These are phyloP conservation scores for Sialis fuliginosa DNA, from an alignment of 2,888 invertebrate species.

Conservation along the genomic window DNA sequence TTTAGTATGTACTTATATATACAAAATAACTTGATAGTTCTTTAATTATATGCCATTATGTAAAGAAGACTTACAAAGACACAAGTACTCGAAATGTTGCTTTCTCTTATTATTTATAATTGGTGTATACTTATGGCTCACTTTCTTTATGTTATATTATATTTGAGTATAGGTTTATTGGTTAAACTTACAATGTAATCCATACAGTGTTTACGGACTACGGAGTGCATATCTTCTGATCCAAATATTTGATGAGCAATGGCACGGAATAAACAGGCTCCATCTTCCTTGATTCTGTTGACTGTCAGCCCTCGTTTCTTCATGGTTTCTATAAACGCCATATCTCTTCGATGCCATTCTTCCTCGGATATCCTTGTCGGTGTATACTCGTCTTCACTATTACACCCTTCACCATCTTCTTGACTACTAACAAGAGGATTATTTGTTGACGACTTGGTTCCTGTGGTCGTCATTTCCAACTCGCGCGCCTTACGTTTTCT, in stretches of 20 bases:
- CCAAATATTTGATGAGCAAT: constrained; percentile 82
- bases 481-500: no score
- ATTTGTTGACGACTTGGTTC: neutral
- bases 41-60: no score
- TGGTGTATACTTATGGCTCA: no score
- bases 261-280: constrained; percentile 74
- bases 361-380: constrained; percentile 1
- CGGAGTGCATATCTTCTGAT: constrained; percentile 75
- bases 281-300: constrained; percentile 73
- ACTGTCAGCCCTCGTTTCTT: constrained; percentile 59
- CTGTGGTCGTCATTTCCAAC: no score
- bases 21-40: no score
- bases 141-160: no score
- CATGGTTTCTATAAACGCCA: constrained; percentile 48
- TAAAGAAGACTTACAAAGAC: no score
- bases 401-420: constrained; percentile 25
- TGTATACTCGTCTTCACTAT: constrained; percentile 26
- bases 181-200: constrained; percentile 61
- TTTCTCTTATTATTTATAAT: no score
- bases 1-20: no score
- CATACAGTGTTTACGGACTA: constrained; percentile 70
- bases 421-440: neutral
- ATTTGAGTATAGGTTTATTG: no score
- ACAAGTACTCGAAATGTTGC: no score
- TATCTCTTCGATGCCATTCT: constrained; percentile 33